Evolutionary conservation across 2,888 invertebrate genomes (phyloP), one percentile per base, ranked within the genome.

Genomic region (Iselma pallidipennis): DNA sequence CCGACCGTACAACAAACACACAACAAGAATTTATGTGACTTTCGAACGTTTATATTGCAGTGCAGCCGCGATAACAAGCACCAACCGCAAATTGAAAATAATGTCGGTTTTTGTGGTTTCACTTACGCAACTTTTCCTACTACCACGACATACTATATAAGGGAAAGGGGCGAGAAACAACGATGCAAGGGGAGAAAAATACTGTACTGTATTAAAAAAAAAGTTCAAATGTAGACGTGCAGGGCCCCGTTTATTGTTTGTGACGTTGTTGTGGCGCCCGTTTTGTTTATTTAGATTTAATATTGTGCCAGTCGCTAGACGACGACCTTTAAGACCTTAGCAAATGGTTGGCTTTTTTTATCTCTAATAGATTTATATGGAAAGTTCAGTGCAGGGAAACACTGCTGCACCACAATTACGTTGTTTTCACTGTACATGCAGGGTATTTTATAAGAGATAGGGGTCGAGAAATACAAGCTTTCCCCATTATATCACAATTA

Each of bases 11-110:
- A 14, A 14, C 33, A 19, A 42, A 42, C 4, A 29, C 7, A 52
- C 49, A 72, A 75, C 72, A 63, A 73, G 75, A 74, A 76, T 77
- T 77, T 76, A 76, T 75, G 66, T 65, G 65, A 65, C 57, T 68
- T 65, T 57, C 63, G 56, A 58, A 58, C 61, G 68, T 70, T 72
- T 75, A 74, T 76, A 77, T 76, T 75, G 33, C 74, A 67, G 65
- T 71, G 69, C 70, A 69, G 66, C 45, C 19, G 10, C 59, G 62
- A 69, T 73, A 74, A 74, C 72, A 69, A 71, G 71, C 71, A 64
- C 63, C 63, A 66, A 67, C 76, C 76, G 68, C 76, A 77, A 76
- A 77, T 77, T 77, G 76, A 77, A 77, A 78, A 74, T 78, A 76
- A 78, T 76, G 77, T 68, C 73, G 71, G 71, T n/a, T 73, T 71